Conservation (phyloP, 2,113 vertebrate genomes). For the Ellobius talpinus region DNA sequence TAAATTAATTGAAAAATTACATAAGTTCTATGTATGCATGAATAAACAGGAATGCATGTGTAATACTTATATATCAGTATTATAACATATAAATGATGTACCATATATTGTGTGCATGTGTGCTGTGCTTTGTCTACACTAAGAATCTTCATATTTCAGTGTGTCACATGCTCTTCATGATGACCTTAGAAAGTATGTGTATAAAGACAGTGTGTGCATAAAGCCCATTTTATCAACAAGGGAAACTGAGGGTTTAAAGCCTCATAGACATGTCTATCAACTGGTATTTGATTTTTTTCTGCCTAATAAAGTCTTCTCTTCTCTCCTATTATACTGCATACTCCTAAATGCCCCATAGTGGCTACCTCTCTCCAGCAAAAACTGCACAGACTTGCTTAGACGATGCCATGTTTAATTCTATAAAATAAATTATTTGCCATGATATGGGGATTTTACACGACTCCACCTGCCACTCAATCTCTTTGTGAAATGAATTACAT, state of each 20-base stretch:
- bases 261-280: background rate
- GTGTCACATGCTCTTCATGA: background rate
- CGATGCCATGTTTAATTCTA: conserved; percentile 46
- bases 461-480: conserved; percentile 39
- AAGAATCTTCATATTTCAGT: background rate
- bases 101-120: background rate
- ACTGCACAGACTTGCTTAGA: background rate
- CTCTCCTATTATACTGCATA: background rate
- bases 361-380: conserved; percentile 4
- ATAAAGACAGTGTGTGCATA: background rate
- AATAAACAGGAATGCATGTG: background rate
- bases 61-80: background rate
- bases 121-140: background rate
- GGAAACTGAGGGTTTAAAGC: background rate
- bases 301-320: background rate
- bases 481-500: background rate
- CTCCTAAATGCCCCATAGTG: background rate
- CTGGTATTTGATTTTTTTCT: background rate
- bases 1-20: conserved; percentile 5
- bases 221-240: background rate
- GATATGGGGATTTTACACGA: background rate
- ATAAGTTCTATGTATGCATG: background rate
- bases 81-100: background rate
- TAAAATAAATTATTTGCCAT: conserved; percentile 54
- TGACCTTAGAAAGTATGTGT: background rate